Evolutionary conservation across 2,888 invertebrate genomes (phyloP).

Genomic region (Netelia fuscicornis): DNA sequence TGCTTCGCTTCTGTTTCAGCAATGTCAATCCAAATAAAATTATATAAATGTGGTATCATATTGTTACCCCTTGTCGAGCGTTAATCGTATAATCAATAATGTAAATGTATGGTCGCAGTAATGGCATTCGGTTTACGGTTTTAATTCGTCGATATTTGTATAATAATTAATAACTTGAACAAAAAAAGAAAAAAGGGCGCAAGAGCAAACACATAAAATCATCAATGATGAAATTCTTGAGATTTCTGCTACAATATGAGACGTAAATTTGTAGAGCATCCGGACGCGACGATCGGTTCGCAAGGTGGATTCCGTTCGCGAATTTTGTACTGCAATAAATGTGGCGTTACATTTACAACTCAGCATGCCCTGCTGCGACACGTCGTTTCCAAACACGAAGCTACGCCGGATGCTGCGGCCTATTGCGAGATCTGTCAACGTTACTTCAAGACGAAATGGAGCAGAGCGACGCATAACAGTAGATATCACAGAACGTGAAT

Average conservation of each 20-base stretch:
- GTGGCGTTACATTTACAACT: slow-evolving; percentile 77
- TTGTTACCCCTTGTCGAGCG: slow-evolving; percentile 37
- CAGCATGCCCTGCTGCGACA: slow-evolving; percentile 79
- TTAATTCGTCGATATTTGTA: slow-evolving; percentile 46
- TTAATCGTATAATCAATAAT: not conserved
- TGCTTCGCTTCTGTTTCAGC: slow-evolving; percentile 77
- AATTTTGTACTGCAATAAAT: slow-evolving; percentile 74
- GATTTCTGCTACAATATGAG: slow-evolving; percentile 68
- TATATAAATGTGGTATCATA: slow-evolving; percentile 65
- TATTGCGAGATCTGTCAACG: slow-evolving; percentile 78
- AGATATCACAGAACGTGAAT: slow-evolving; percentile 77
- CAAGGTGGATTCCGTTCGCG: slow-evolving; percentile 70
- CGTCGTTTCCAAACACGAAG: slow-evolving; percentile 79
- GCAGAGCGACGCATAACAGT: slow-evolving; percentile 80
- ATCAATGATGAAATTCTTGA: slow-evolving; percentile 2
- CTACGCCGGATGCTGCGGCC: slow-evolving; percentile 74
- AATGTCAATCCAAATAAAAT: slow-evolving; percentile 77
- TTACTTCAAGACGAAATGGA: slow-evolving; percentile 81
- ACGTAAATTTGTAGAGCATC: slow-evolving; percentile 76
- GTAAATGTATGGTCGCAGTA: slow-evolving; percentile 66
- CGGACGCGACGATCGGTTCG: slow-evolving; percentile 54
- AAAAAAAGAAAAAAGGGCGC: slow-evolving; percentile 7
- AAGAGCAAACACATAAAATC: not conserved
- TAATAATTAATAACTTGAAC: slow-evolving; percentile 1
- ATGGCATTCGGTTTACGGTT: slow-evolving; percentile 72